phyloP scores from a whole-genome alignment of 2,888 invertebrate genomes.

The Andrena praecox region DNA sequence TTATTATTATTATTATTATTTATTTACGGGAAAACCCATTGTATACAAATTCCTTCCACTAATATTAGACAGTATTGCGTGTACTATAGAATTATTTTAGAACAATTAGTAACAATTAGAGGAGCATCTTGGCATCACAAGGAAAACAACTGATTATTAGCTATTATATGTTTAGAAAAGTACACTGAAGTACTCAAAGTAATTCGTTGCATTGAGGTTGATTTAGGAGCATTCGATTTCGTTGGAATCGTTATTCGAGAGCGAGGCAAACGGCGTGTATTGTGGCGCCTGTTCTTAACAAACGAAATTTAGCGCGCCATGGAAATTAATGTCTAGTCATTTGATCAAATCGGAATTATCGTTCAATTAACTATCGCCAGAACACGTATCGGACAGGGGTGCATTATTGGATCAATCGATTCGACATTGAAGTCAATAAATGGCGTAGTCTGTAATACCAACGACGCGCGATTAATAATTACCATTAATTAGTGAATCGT shows the following conservation, averaged over 20 bases:
- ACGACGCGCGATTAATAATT: constrained; percentile 47
- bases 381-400: constrained; percentile 39
- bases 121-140: too few relatives aligned
- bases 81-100: too few relatives aligned
- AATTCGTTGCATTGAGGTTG: neutral
- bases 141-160: too few relatives aligned
- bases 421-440: constrained; percentile 55
- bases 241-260: neutral
- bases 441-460: constrained; percentile 48
- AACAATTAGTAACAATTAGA: too few relatives aligned
- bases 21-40: too few relatives aligned
- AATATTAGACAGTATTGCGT: too few relatives aligned
- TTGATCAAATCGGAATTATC: constrained; percentile 50
- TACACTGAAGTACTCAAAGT: too few relatives aligned
- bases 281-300: constrained; percentile 28
- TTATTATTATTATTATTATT: too few relatives aligned
- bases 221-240: constrained; percentile 1
- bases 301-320: constrained; percentile 35
- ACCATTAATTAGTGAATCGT: constrained; percentile 50
- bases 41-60: too few relatives aligned
- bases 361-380: constrained; percentile 47
- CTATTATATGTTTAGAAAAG: too few relatives aligned
- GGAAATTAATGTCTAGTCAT: constrained; percentile 46
- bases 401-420: constrained; percentile 54
- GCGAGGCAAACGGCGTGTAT: neutral